Evolutionary conservation across 2,113 vertebrate species (phyloP), one percentile per base, ranked within the genome.

Genomic region (Nibea albiflora): DNA sequence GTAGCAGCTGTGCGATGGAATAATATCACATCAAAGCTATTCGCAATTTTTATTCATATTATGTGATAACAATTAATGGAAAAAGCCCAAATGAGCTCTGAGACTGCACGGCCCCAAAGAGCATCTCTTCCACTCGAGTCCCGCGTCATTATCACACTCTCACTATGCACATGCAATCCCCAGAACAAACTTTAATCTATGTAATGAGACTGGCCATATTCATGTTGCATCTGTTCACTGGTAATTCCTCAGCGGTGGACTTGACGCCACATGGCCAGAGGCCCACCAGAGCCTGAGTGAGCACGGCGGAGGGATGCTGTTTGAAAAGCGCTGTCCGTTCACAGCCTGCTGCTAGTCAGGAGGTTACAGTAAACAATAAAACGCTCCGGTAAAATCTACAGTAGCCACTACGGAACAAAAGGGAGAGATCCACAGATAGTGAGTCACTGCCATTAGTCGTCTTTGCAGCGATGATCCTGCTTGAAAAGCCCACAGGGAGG

Each of bases 171-270:
- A 86, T 53, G 69, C 79, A 69, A 80, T 87, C 83, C 80, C 85
- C 79, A 80, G 64, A 83, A 84, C 66, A 74, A 76, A 81, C 71
- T 91, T 84, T 81, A 88, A 89, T 92, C 85, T 87, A 62, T 70
- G 71, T 77, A 84, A 88, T 87, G 89, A 89, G 75, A 81, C 56
- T 28, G 75, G 76, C 89, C 78, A 83, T 85, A 81, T 90, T 90
- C 78, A 57, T 57, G 78, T 49, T 85, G 89, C 92, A 89, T 92
- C 90, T 89, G 85, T 86, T 92, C 87, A n/a, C 84, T 78, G 72
- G 52, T 85, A 88, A 89, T 89, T 92, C 87, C 73, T 84, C 83
- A 80, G 31, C 70, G 24, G 85, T 66, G 71, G 79, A 80, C 82
- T 65, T 61, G 58, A 71, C 16, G 75, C 80, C 84, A 79, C 82